phyloP scores from a whole-genome alignment of 2,113 vertebrate genomes.

The Promerops cafer region DNA sequence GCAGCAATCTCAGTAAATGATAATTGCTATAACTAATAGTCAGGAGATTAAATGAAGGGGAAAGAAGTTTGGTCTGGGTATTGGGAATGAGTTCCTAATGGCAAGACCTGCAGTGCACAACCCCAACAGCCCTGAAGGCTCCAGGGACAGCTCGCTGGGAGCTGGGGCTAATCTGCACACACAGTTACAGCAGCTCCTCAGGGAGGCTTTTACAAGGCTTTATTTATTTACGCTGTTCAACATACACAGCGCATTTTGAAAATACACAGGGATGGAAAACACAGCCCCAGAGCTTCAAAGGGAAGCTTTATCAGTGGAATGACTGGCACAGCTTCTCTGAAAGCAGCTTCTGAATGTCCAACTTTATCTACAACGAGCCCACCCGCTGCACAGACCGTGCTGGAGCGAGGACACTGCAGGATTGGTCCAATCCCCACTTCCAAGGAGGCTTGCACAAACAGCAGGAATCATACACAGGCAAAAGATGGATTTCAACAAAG shows the following conservation, averaged over 20 bases:
- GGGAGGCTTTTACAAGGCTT: background rate
- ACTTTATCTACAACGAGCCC: background rate
- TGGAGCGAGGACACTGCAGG: accelerated
- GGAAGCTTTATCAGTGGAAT: background rate
- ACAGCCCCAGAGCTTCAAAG: background rate
- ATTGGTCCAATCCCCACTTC: accelerated
- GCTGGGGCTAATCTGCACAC: background rate
- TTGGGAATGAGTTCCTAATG: background rate
- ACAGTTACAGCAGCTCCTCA: background rate
- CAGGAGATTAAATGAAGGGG: background rate
- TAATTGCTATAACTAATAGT: background rate
- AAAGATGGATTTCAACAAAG: background rate
- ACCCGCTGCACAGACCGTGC: accelerated
- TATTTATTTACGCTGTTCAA: background rate
- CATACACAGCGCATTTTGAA: background rate
- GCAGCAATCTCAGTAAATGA: background rate
- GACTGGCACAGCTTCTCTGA: background rate
- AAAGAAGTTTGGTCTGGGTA: background rate
- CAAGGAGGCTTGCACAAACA: background rate
- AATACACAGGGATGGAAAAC: background rate
- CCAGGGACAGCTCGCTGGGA: background rate
- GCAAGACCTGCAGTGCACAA: background rate
- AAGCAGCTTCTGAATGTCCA: background rate
- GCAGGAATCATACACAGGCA: accelerated
- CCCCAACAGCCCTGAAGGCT: background rate